These are phyloP conservation scores for Calycopis cecrops DNA, from an alignment of 1,140 invertebrate species.

Conservation along the genomic window DNA sequence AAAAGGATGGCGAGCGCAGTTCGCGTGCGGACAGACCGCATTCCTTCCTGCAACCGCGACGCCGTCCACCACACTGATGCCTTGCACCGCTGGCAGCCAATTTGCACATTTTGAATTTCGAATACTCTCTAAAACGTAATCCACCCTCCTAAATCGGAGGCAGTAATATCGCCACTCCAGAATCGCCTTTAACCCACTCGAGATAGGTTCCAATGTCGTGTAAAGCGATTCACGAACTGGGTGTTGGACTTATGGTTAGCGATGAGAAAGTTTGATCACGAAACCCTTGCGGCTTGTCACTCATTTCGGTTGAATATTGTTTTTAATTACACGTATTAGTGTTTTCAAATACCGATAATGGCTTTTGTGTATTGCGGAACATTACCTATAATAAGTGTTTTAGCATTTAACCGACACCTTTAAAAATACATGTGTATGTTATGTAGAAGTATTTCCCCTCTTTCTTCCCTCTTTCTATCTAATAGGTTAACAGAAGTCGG, in stretches of 20 bases:
- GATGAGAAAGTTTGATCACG: constrained; percentile 26
- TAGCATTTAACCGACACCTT: no score
- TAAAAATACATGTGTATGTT: no score
- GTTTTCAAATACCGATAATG: not conserved
- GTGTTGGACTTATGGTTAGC: constrained; percentile 16
- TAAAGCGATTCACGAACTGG: constrained; percentile 1
- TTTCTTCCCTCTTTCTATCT: no score
- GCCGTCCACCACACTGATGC: constrained; percentile 21
- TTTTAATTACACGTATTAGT: not conserved
- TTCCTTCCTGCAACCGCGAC: constrained; percentile 22
- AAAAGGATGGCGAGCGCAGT: constrained; percentile 18
- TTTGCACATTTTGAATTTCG: constrained; percentile 39
- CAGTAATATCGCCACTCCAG: constrained; percentile 8
- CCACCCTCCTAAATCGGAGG: constrained; percentile 1
- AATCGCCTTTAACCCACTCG: constrained; percentile 20
- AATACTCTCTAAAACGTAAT: constrained; percentile 20
- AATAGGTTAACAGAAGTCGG: no score
- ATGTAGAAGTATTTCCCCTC: no score
- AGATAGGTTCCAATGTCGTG: constrained; percentile 4
- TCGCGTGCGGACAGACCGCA: constrained; percentile 29
- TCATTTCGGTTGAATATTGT: constrained; percentile 23
- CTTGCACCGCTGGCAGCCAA: constrained; percentile 31
- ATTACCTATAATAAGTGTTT: no score
- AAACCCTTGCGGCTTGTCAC: constrained; percentile 31
- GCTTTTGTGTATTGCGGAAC: no score